Evolutionary conservation across 1,140 invertebrate genomes (phyloP), one percentile per base, ranked within the genome.

Genomic region (Aphis gossypii): DNA sequence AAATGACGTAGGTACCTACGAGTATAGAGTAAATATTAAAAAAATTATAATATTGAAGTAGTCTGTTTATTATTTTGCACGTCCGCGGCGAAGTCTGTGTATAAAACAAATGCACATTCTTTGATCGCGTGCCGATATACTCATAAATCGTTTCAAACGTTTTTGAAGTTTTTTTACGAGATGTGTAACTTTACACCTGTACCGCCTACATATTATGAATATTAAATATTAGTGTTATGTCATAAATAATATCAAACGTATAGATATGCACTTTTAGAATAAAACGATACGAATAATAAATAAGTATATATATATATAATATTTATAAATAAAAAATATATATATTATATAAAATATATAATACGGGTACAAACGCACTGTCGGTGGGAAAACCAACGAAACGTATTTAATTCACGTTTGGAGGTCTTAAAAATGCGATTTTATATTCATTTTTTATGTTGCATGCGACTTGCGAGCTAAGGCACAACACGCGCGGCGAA

Each of bases 151-250:
- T 76, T n/a, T 76, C 60, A 76, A 76, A 76, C 60, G 30, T 76
- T n/a, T 76, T 76, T 76, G 60, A 76, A 76, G 60, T 76, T 76
- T 76, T 48, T 76, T 76, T 76, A n/a, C 60, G 60, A n/a, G 56
- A n/a, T 35, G 4, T 76, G 60, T 76, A 76, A 76, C 60, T n/a
- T 76, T 76, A 76, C 60, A 76, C 60, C 60, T 76, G 30, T n/a
- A 76, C 60, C 60, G 2, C 60, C 60, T 76, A 76, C 60, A 14
- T 18, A 21, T 21, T 18, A 21, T 21, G 60, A n/a, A 76, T 76
- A n/a, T 76, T 41, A 41, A 30, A 30, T 60, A n/a, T 76, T 20
- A n/a, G 30, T 76, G 18, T 83, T 83, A 11, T 83, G 76, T 83
- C 38, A 83, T 83, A 83, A 76, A 83, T 83, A 83, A 82, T 83